Conservation (phyloP, 2,113 vertebrate species). For the Thryonomys swinderianus region DNA sequence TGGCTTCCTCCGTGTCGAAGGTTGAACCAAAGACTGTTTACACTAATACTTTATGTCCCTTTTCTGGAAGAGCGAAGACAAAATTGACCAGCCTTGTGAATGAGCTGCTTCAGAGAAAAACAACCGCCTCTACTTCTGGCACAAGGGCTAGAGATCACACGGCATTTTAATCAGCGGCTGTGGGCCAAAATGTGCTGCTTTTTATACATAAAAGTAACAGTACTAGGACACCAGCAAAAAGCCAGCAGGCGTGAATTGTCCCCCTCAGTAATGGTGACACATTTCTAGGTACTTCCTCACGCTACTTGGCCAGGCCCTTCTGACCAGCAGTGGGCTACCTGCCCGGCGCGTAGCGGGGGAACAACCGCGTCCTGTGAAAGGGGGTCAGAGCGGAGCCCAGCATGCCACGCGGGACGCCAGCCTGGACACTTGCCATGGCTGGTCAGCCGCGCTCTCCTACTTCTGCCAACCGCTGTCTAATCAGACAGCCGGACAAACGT, state of each 20-base stretch:
- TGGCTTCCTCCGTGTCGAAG: neutral
- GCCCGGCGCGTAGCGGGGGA: neutral
- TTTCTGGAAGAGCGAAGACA: neutral
- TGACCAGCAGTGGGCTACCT: constrained; percentile 14
- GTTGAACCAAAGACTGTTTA: neutral
- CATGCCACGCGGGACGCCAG: neutral
- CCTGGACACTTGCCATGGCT: constrained; percentile 6
- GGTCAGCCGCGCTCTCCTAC: constrained; percentile 17
- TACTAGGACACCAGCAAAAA: neutral
- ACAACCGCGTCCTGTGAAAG: neutral
- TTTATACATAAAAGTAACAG: neutral
- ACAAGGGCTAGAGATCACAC: neutral
- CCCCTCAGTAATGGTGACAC: neutral
- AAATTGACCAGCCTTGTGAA: neutral
- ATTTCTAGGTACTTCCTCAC: neutral
- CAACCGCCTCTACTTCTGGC: neutral
- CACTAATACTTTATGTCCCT: neutral
- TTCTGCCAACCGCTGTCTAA: neutral
- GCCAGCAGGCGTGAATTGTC: neutral
- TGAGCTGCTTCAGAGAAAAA: constrained; percentile 23
- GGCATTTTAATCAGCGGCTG: neutral
- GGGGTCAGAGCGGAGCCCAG: constrained; percentile 60
- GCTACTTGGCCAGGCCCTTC: neutral
- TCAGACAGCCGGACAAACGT: constrained; percentile 32
- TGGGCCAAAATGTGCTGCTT: neutral